Percentiles rank a stretch among this genome's conserved stretches.
Conservation (phyloP, 2,888 invertebrate genomes). For the Cephus pygmeus region DNA sequence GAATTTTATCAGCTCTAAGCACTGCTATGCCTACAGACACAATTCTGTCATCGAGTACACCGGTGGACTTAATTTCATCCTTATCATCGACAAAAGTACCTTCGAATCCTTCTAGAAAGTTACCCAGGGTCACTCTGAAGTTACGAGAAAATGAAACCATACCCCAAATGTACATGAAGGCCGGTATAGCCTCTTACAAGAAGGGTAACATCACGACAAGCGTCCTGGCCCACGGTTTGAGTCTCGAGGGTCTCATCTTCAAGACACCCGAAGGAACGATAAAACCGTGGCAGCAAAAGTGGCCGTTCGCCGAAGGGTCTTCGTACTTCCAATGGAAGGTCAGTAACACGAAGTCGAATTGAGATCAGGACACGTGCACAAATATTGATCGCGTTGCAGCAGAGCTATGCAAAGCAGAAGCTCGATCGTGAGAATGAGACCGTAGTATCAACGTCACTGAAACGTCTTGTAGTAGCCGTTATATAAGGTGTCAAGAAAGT, state of each 20-base stretch:
- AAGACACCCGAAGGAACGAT: constrained; percentile 56
- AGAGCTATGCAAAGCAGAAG: constrained; percentile 35
- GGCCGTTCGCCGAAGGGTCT: constrained; percentile 75
- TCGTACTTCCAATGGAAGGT: constrained; percentile 78
- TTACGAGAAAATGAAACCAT: constrained; percentile 53
- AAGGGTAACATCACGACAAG: constrained; percentile 58
- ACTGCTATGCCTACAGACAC: background rate
- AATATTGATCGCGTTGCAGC: constrained; percentile 48
- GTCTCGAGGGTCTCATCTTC: constrained; percentile 55
- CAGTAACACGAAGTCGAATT: constrained; percentile 5
- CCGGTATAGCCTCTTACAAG: constrained; percentile 56
- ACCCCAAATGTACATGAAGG: constrained; percentile 56
- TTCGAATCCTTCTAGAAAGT: constrained; percentile 28
- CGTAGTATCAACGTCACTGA: background rate
- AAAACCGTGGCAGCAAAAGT: constrained; percentile 73
- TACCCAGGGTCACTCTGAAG: constrained; percentile 50
- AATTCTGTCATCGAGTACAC: background rate
- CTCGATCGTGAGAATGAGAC: constrained; percentile 28
- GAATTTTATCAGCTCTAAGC: background rate
- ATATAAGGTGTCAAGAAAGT: background rate
- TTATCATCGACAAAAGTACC: constrained; percentile 8
- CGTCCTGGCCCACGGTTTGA: constrained; percentile 51
- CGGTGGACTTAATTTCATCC: background rate
- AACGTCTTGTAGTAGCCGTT: background rate
- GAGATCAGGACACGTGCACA: constrained; percentile 15